phyloP scores from a whole-genome alignment of 1,140 invertebrate genomes.

The Gonioctena quinquepunctata region DNA sequence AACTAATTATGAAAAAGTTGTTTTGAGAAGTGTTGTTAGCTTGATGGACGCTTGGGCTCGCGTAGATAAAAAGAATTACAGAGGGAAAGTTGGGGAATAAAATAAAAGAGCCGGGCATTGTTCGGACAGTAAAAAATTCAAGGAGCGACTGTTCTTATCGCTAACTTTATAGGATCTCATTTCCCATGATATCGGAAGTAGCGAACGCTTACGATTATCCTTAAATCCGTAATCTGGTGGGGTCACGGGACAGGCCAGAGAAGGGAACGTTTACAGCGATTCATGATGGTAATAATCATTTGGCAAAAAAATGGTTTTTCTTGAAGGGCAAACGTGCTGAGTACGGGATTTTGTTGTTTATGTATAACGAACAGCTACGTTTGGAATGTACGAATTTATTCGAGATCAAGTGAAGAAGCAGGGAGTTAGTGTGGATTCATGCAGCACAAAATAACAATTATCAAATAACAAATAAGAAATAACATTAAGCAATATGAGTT shows the following conservation, averaged over 20 bases:
- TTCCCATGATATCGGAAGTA: slow-evolving; percentile 7
- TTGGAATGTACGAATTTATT: no score
- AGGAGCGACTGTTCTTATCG: slow-evolving; percentile 30
- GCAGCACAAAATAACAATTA: no score
- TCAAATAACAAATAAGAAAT: no score
- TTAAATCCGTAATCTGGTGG: no score
- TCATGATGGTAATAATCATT: background rate
- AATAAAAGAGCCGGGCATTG: slow-evolving; percentile 30
- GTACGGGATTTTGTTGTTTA: no score
- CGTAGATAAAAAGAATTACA: background rate
- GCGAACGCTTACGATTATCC: background rate
- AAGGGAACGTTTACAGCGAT: background rate
- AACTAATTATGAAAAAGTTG: slow-evolving; percentile 36
- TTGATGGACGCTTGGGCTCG: background rate
- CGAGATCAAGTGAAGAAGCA: no score
- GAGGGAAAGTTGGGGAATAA: background rate
- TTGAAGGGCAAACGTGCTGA: no score
- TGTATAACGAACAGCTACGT: no score
- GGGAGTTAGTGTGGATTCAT: no score
- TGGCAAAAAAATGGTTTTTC: no score
- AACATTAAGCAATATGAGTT: no score
- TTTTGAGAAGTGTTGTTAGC: slow-evolving; percentile 29
- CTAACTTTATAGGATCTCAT: slow-evolving; percentile 35
- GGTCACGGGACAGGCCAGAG: background rate
- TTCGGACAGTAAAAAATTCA: slow-evolving; percentile 34